phyloP scores from a whole-genome alignment of 2,888 invertebrate species.

The Drosophila histrio region DNA sequence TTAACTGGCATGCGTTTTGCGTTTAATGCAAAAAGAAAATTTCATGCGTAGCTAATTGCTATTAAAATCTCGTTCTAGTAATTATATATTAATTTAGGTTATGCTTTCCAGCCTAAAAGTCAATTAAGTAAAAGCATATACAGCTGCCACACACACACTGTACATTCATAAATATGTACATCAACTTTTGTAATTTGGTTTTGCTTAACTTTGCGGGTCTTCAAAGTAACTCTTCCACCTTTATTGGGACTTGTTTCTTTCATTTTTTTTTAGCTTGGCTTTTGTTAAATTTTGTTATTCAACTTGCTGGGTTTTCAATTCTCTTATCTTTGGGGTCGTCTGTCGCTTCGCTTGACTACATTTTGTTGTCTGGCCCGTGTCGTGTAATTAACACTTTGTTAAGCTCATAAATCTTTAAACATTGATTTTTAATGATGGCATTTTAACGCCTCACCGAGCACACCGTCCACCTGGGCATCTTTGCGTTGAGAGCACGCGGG shows the following conservation, averaged over 20 bases:
- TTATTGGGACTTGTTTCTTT: too few relatives aligned
- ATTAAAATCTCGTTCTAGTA: slow-evolving; percentile 20
- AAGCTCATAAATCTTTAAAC: slow-evolving; percentile 74
- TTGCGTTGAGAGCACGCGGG: slow-evolving; percentile 18
- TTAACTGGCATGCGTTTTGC: slow-evolving; percentile 1
- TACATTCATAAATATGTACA: neutral
- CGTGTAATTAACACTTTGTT: slow-evolving; percentile 74
- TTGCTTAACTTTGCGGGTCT: slow-evolving; percentile 7
- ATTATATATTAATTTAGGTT: slow-evolving; percentile 25
- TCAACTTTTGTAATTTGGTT: slow-evolving; percentile 15
- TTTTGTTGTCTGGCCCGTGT: slow-evolving; percentile 35
- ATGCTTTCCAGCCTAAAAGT: slow-evolving; percentile 14
- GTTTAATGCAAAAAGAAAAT: slow-evolving; percentile 2
- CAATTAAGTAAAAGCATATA: slow-evolving; percentile 7
- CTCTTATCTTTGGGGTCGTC: slow-evolving; percentile 7
- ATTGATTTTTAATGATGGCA: slow-evolving; percentile 75
- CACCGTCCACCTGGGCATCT: slow-evolving; percentile 32
- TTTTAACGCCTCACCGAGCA: slow-evolving; percentile 64
- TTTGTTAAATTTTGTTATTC: neutral
- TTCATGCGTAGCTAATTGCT: slow-evolving; percentile 14
- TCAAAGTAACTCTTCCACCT: slow-evolving; percentile 12
- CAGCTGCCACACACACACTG: neutral
- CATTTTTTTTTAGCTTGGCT: too few relatives aligned
- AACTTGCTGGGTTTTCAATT: neutral
- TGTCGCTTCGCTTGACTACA: slow-evolving; percentile 14